Conservation (phyloP, 2,797 vertebrate genomes). For the Parauchenoglanis punctatus region DNA sequence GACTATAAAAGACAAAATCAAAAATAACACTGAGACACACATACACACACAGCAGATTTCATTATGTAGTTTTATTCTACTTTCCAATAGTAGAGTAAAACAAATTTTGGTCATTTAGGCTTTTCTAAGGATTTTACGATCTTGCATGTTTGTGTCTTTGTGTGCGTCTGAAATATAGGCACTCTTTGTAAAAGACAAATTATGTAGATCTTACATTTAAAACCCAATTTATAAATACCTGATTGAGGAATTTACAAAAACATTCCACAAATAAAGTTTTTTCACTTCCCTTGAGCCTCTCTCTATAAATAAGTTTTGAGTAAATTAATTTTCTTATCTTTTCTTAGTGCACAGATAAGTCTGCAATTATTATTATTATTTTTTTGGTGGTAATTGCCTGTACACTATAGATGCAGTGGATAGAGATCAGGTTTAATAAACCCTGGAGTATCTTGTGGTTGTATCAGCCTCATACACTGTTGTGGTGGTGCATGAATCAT, state of each 20-base stretch:
- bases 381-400: not conserved
- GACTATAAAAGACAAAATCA: not conserved
- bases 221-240: not conserved
- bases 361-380: not conserved
- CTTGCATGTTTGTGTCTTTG: not conserved
- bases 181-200: not conserved
- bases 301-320: not conserved
- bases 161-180: not conserved
- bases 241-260: not conserved
- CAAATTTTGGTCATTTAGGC: not conserved
- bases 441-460: slow-evolving; percentile 25
- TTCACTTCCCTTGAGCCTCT: not conserved
- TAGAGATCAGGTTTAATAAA: not conserved
- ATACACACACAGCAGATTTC: not conserved
- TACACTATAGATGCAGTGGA: slow-evolving; percentile 9
- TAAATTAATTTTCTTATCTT: not conserved
- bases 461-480: slow-evolving; percentile 1
- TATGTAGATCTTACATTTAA: not conserved
- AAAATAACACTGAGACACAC: not conserved
- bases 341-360: not conserved
- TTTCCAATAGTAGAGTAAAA: not conserved
- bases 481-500: slow-evolving; percentile 33
- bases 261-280: not conserved
- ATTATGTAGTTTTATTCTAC: not conserved
- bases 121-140: not conserved